A percentile compares a stretch with the other conserved stretches of the same genome.
phyloP scores from a whole-genome alignment of 92 coral and sea anemone genomes.

The Nematostella vectensis region DNA sequence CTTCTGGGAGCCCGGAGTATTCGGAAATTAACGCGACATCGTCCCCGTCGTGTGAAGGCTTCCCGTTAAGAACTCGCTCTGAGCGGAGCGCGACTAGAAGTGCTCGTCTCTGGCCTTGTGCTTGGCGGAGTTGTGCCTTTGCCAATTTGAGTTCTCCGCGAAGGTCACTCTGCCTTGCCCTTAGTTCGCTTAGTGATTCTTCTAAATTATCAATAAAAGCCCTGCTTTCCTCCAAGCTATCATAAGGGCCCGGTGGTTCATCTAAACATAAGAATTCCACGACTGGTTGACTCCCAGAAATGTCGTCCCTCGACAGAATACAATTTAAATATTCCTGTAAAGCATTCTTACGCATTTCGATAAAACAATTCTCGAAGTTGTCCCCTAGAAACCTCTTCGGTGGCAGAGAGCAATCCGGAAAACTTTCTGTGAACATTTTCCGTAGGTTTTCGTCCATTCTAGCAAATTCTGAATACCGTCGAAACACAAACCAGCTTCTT shows the following conservation, averaged over 20 bases:
- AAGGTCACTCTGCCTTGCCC: conserved; percentile 44
- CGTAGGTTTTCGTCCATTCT: conserved; percentile 65
- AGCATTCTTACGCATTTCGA: conserved; percentile 60
- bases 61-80: conserved; percentile 87
- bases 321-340: conserved; percentile 72
- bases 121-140: conserved; percentile 78
- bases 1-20: conserved; percentile 78
- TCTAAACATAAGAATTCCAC: conserved; percentile 75
- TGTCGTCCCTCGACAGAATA: conserved; percentile 38
- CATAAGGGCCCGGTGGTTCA: conserved; percentile 85
- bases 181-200: conserved; percentile 55
- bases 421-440: conserved; percentile 37
- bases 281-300: conserved; percentile 44
- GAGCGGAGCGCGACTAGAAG: conserved; percentile 77
- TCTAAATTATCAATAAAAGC: conserved; percentile 77
- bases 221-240: conserved; percentile 74
- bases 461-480: conserved; percentile 88
- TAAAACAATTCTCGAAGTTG: conserved; percentile 64
- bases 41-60: conserved; percentile 61
- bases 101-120: conserved; percentile 84
- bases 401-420: conserved; percentile 53
- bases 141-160: conserved; percentile 46
- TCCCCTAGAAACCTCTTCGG: conserved; percentile 86
- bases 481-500: conserved; percentile 79
- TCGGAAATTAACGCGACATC: conserved; percentile 75